Base-by-base conservation (phyloP, 2,113 vertebrate species). In the Malurus alboscapulatus region DNA sequence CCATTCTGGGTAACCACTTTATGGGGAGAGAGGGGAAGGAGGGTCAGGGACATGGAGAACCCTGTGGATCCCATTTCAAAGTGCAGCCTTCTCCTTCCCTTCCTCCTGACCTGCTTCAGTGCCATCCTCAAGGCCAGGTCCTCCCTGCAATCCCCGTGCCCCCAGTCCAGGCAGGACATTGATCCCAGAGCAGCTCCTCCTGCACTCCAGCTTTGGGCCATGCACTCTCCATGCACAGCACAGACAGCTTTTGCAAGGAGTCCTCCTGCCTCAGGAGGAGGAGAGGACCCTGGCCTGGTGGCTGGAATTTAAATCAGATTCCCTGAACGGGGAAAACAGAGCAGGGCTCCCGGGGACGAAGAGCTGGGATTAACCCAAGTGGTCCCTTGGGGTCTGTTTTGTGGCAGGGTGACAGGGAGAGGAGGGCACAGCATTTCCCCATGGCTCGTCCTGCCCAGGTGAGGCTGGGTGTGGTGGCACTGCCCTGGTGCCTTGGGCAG, bases 281-380 rank as follows among this genome's bases (percentile, higher is more conserved):
- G 77, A 91, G 81, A 84, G 27, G 75, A 62, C 42, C 42, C 58
- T 80, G 82, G 71, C 32, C 58, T 72, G 55, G 75, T 68, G 50
- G 58, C 78, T 96, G 85, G 90, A 92, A 95, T 94, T 87, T 85
- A 90, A 75, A 93, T 93, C 50, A 92, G 17, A 32, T 72, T 61
- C 29, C 58, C 45, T 61, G 83, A 91, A 93, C 80, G 78, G 67
- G 54, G 71, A 95, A 95, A 95, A 84, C 94, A 95, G 87, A 65
- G 36, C 81, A 89, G 90, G 84, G 78, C 40, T 94, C 92, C 93
- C 38, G 32, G 30, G 81, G 84, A 85, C 82, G 62, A 71, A 79
- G 82, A 48, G 27, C 73, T 58, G 78, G 73, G 74, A 79, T 91
- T 91, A 91, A 73, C 45, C 84, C 73, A 53, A 82, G 87, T 42